Conservation (phyloP, 2,888 invertebrate species). For the Eupithecia subfuscata region DNA sequence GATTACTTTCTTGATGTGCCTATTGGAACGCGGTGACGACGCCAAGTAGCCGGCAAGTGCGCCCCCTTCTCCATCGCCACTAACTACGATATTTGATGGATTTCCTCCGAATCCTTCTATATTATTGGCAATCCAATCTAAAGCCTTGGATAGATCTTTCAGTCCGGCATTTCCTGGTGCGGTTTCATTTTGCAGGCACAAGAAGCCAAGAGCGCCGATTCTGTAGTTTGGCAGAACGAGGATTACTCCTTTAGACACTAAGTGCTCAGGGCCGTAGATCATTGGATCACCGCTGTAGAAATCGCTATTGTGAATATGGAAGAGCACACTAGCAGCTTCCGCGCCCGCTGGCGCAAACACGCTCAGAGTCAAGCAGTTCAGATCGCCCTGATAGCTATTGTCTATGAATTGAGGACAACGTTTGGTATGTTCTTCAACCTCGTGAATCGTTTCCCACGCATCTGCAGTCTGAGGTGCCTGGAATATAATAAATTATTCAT, state of each 20-base stretch:
- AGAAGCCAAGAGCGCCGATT: conserved; percentile 72
- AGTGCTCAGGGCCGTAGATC: conserved; percentile 67
- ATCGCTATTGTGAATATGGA: conserved; percentile 73
- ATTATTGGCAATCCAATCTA: conserved; percentile 68
- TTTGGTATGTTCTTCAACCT: conserved; percentile 52
- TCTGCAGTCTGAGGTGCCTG: conserved; percentile 57
- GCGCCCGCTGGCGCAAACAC: conserved; percentile 60
- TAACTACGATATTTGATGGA: conserved; percentile 64
- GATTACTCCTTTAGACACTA: conserved; percentile 61
- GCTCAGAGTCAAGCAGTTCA: conserved; percentile 71
- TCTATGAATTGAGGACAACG: conserved; percentile 63
- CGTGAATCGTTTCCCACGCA: conserved; percentile 48
- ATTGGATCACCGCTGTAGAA: conserved; percentile 66
- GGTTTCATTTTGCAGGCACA: conserved; percentile 63
- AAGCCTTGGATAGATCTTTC: conserved; percentile 68
- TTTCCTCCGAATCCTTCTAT: conserved; percentile 70
- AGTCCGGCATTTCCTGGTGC: conserved; percentile 74
- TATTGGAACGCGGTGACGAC: conserved; percentile 58
- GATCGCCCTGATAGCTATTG: conserved; percentile 51
- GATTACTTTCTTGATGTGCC: conserved; percentile 65
- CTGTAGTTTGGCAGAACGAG: conserved; percentile 73
- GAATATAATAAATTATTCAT: conserved; percentile 40
- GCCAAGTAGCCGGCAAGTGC: conserved; percentile 67
- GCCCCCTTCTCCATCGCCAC: conserved; percentile 68
- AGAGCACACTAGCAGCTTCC: conserved; percentile 59